Evolutionary conservation across 2,797 vertebrate genomes (phyloP).

Genomic region (Sebastes elongatus): DNA sequence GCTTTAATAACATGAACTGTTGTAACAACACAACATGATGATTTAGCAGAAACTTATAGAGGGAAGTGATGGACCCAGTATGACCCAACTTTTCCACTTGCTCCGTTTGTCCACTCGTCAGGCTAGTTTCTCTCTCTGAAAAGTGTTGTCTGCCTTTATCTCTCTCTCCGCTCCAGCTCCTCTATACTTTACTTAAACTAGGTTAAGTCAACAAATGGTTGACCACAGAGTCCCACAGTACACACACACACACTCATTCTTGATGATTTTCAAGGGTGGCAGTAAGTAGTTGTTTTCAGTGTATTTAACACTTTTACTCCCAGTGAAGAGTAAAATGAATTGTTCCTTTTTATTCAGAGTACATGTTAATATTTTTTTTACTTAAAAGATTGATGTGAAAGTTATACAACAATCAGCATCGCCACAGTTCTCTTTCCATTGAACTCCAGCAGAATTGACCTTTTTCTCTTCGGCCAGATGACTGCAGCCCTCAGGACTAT

Average conservation of each 20-base stretch:
- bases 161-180: not conserved
- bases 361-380: not conserved
- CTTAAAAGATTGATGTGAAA: not conserved
- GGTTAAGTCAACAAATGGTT: slow-evolving; percentile 47
- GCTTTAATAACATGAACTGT: not conserved
- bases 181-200: slow-evolving; percentile 22
- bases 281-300: not conserved
- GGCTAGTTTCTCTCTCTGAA: not conserved
- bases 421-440: not conserved
- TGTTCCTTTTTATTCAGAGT: not conserved
- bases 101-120: not conserved
- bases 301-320: not conserved
- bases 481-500: slow-evolving; percentile 42
- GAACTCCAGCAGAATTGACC: slow-evolving; percentile 17
- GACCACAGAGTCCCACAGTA: not conserved
- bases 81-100: slow-evolving; percentile 21
- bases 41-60: slow-evolving; percentile 11
- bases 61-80: slow-evolving; percentile 8
- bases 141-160: slow-evolving; percentile 13
- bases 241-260: not conserved
- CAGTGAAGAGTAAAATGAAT: not conserved
- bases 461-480: slow-evolving; percentile 36
- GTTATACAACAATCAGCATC: not conserved
- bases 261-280: not conserved
- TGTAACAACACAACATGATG: not conserved